Evolutionary conservation across 2,888 invertebrate species (phyloP).

Genomic region (Halictus ligatus): DNA sequence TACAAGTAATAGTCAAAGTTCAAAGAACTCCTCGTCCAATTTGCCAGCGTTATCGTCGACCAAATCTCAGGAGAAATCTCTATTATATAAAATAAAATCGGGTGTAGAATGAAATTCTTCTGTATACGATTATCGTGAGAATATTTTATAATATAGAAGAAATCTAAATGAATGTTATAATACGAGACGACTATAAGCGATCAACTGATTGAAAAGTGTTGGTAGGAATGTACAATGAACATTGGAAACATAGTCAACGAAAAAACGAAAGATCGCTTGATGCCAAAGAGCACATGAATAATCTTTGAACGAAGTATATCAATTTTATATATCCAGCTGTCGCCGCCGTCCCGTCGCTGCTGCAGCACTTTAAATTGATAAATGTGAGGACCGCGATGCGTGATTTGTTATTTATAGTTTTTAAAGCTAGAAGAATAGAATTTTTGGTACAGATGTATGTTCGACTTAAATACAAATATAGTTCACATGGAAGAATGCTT

Average conservation of each 20-base stretch:
- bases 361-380: neutral
- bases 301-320: constrained; percentile 23
- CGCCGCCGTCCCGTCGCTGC: neutral
- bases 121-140: constrained; percentile 15
- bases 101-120: constrained; percentile 59
- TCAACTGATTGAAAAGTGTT: constrained; percentile 9
- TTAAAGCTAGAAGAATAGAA: constrained; percentile 28
- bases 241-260: constrained; percentile 15
- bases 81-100: constrained; percentile 69
- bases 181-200: constrained; percentile 5
- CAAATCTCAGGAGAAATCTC: constrained; percentile 79
- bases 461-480: constrained; percentile 22
- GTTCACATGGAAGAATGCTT: neutral
- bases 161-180: constrained; percentile 39
- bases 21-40: constrained; percentile 74
- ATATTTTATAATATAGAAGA: constrained; percentile 41
- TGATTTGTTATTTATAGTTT: constrained; percentile 45
- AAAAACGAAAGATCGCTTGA: neutral
- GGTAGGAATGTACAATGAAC: constrained; percentile 12
- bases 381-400: neutral
- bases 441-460: constrained; percentile 47
- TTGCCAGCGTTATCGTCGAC: constrained; percentile 70
- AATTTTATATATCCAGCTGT: constrained; percentile 25
- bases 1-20: constrained; percentile 62
- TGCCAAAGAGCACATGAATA: constrained; percentile 21